Base-by-base conservation (phyloP, 1,140 invertebrate genomes). In the Lamellibrachia luymesi region DNA sequence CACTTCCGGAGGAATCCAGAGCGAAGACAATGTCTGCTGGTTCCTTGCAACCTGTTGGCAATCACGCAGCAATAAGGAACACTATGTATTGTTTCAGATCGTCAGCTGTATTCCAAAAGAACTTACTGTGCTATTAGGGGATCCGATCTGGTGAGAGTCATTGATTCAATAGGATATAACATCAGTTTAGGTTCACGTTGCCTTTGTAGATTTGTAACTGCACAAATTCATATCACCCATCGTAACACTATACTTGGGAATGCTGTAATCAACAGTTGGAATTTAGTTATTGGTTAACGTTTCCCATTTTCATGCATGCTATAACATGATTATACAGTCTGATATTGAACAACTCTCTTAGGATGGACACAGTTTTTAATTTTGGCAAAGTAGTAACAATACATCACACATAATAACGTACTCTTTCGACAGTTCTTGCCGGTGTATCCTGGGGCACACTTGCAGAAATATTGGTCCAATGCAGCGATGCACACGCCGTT, bases 401-500 rank as follows among this genome's bases (percentile, higher is more conserved):
- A 38, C 38, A 38, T 38, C 38, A 38, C 38, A 22, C 64, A 8
- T 80, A 80, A 25, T 50, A 4, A 80, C 80, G n/a, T 91, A 93
- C 93, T 91, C 89, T 56, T 93, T 50, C 80, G 80, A 89, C 93
- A 93, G 49, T 93, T 90, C 27, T 25, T 92, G 38, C 92, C 92
- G 27, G 93, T 93, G 90, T 91, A 93, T 10, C 92, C 92, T 25
- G 50, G 25, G 10, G 50, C 38, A 64, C 93, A 93, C 50, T 27
- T 56, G 92, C 93, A 93, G 50, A 49, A 91, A 56, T 91, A 93
- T 17, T 93, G 56, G 50, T 93, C 90, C 51, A 93, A 90, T 27
- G 80, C 49, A 22, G 92, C 50, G 10, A 22, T 91, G 90, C 93
- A 93, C 13, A 27, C 90, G 17, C 52, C 93, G 17, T 90, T 92